A percentile compares a stretch with the other conserved stretches of the same genome.
These are phyloP conservation scores for Corvus cornix DNA, from an alignment of 2,113 vertebrate genomes.

Conservation along the genomic window DNA sequence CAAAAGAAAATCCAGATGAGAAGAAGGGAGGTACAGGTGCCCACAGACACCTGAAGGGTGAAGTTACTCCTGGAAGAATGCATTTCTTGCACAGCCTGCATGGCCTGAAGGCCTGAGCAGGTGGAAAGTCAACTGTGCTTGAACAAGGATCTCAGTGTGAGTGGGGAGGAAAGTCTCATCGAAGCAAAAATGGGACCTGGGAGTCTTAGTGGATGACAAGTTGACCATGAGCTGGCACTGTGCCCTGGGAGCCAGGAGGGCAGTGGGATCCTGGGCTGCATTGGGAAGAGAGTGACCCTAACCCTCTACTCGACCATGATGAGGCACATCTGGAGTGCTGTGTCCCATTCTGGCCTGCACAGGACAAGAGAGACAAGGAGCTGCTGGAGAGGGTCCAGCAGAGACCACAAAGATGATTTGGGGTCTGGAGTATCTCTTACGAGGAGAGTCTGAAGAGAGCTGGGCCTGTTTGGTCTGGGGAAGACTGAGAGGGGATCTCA, in stretches of 20 bases:
- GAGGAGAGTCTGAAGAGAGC: background rate
- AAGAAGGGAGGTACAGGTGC: background rate
- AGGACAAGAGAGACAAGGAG: background rate
- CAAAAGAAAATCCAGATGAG: background rate
- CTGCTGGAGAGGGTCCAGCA: background rate
- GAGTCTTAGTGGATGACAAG: background rate
- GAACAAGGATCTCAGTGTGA: accelerated
- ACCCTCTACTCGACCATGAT: background rate
- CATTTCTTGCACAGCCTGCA: background rate
- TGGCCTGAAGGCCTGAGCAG: background rate
- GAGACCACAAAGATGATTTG: background rate
- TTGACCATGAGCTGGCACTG: background rate
- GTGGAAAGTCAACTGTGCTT: background rate
- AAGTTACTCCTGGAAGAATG: background rate
- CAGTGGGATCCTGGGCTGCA: background rate
- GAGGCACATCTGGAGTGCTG: background rate
- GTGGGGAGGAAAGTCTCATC: background rate
- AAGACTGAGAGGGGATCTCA: background rate
- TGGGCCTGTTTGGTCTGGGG: background rate
- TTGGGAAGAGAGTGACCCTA: background rate
- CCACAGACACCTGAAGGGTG: background rate
- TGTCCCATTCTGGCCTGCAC: background rate
- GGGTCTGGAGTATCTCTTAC: background rate
- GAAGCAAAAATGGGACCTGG: background rate
- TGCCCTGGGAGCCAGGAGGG: background rate